These are phyloP conservation scores for Galeruca laticollis DNA, from an alignment of 2,888 invertebrate species.

Conservation along the genomic window DNA sequence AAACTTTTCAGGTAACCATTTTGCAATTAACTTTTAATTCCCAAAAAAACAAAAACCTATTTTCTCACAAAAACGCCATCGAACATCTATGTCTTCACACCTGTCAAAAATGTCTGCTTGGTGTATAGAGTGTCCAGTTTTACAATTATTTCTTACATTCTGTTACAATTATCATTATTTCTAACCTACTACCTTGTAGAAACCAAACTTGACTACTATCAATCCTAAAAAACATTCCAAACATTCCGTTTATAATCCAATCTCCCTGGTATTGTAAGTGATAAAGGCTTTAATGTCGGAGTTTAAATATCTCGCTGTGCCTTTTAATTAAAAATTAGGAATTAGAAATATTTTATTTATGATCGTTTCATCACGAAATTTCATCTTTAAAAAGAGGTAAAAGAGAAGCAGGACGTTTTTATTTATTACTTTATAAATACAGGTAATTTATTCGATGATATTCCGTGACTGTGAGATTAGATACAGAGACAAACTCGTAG, in stretches of 20 bases:
- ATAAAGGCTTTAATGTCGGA: slow-evolving; percentile 11
- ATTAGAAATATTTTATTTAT: slow-evolving; percentile 26
- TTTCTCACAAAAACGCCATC: no score
- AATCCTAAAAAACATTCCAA: no score
- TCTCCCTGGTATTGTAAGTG: neutral
- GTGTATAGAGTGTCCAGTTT: no score
- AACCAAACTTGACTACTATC: no score
- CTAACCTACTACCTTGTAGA: no score
- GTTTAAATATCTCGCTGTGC: slow-evolving; percentile 19
- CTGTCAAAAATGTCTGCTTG: no score
- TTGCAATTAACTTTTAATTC: no score
- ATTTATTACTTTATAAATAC: slow-evolving; percentile 34
- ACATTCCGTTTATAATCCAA: neutral
- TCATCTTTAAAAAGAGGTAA: neutral
- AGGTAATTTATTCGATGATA: slow-evolving; percentile 29
- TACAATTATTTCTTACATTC: no score
- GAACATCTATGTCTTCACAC: no score
- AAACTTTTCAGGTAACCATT: no score
- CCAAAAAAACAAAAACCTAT: no score
- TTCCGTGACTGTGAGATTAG: slow-evolving; percentile 17
- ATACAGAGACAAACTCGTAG: slow-evolving; percentile 5
- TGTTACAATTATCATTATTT: no score
- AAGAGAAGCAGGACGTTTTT: slow-evolving; percentile 13
- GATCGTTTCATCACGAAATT: slow-evolving; percentile 6
- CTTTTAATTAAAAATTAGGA: slow-evolving; percentile 37